phyloP scores from a whole-genome alignment of 2,113 vertebrate species.

The mouse (Mus musculus) region GRCm39 chr12:81760501-81761000 shows the following conservation, averaged over 20 bases:
- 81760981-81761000: no score
- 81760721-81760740: neutral
- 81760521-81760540: neutral
- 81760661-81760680: neutral
- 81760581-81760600: neutral
- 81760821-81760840: neutral
- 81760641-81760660: neutral
- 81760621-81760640: neutral
- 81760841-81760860: neutral
- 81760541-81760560: neutral
- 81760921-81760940: neutral
- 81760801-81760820: neutral
- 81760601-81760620: neutral
- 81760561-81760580: slow-evolving; percentile 4
- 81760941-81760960: neutral
- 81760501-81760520: neutral
- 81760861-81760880: accelerated
- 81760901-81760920: neutral
- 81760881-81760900: neutral
- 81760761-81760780: neutral
- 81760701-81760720: no score
- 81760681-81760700: neutral
- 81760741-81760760: neutral
- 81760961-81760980: neutral
- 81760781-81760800: neutral